phyloP scores from a whole-genome alignment of 2,888 invertebrate genomes.

The Scelioninae gen. 1 region DNA sequence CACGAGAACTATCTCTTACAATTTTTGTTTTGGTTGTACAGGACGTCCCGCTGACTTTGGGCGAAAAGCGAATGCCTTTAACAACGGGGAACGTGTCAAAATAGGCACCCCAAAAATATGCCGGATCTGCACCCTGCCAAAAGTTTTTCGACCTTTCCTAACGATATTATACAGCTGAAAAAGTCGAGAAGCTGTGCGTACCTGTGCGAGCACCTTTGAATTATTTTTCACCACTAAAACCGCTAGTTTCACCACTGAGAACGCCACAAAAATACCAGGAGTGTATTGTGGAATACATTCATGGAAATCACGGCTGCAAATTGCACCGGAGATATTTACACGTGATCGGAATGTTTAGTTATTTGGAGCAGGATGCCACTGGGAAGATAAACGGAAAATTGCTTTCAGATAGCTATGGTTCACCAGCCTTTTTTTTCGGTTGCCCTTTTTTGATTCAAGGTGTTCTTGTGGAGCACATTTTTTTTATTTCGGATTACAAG shows the following conservation, averaged over 20 bases:
- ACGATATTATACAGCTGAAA: slow-evolving; percentile 66
- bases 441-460: slow-evolving; percentile 11
- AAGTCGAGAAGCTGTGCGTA: slow-evolving; percentile 64
- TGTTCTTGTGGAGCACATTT: slow-evolving; percentile 1
- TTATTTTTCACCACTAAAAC: slow-evolving; percentile 46
- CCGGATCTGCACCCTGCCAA: slow-evolving; percentile 69
- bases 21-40: slow-evolving; percentile 77
- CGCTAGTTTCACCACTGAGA: slow-evolving; percentile 37
- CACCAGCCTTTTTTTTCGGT: slow-evolving; percentile 20
- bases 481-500: not conserved
- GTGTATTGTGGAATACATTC: slow-evolving; percentile 39
- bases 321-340: slow-evolving; percentile 38
- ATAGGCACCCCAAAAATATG: slow-evolving; percentile 76
- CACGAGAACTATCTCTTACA: slow-evolving; percentile 66
- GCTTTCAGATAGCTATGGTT: slow-evolving; percentile 2
- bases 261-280: slow-evolving; percentile 49
- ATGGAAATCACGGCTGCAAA: slow-evolving; percentile 44
- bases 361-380: slow-evolving; percentile 16
- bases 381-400: slow-evolving; percentile 13
- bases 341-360: slow-evolving; percentile 8
- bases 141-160: slow-evolving; percentile 66
- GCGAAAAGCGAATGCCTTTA: slow-evolving; percentile 79
- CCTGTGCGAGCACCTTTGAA: slow-evolving; percentile 57
- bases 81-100: slow-evolving; percentile 83
- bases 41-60: slow-evolving; percentile 81